phyloP scores from a whole-genome alignment of 1,140 invertebrate species.

The Maniola jurtina region DNA sequence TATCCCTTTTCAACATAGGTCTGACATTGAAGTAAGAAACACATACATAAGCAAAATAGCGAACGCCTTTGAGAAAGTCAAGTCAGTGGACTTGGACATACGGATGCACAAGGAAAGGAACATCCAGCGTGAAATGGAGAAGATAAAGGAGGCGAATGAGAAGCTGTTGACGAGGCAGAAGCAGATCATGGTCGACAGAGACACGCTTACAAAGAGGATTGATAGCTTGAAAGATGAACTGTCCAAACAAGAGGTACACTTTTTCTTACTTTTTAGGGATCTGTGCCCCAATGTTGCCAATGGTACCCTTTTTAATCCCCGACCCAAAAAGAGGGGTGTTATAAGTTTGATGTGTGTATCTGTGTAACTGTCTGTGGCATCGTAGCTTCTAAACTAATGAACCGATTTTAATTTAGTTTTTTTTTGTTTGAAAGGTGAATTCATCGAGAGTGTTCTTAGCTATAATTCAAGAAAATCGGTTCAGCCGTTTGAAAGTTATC shows the following conservation, averaged over 20 bases:
- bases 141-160: conserved; percentile 72
- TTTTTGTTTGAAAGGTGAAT: too few species aligned
- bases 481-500: too few species aligned
- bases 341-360: too few species aligned
- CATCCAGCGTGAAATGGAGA: conserved; percentile 64
- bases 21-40: conserved; percentile 57
- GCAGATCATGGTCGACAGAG: conserved; percentile 58
- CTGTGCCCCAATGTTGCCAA: too few species aligned
- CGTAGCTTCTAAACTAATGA: too few species aligned
- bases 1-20: conserved; percentile 41
- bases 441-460: too few species aligned
- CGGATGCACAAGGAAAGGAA: conserved; percentile 67
- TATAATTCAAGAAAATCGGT: too few species aligned
- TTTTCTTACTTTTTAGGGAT: too few species aligned
- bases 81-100: conserved; percentile 64
- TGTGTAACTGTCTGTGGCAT: too few species aligned
- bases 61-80: conserved; percentile 71
- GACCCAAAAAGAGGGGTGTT: too few species aligned
- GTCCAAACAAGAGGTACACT: conserved; percentile 83
- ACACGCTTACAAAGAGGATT: conserved; percentile 64
- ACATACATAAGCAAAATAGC: conserved; percentile 53
- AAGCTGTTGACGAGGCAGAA: conserved; percentile 79
- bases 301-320: too few species aligned
- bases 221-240: conserved; percentile 83
- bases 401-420: too few species aligned